Percentiles rank a stretch among this genome's conserved stretches.
phyloP scores from a whole-genome alignment of 1,140 invertebrate species.

The Rhyzopertha dominica region DNA sequence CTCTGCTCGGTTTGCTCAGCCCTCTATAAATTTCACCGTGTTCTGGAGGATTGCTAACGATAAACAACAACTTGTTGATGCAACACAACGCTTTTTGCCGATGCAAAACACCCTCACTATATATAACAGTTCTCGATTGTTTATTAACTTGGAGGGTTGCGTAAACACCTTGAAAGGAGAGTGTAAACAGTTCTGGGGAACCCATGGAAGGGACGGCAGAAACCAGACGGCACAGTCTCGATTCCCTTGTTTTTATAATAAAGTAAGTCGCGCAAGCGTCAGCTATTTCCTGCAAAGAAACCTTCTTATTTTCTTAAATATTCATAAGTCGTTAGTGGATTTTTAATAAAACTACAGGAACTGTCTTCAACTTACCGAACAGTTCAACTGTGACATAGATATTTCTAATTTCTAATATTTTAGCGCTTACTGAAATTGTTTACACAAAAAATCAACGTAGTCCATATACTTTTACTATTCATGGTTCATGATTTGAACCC shows the following conservation, averaged over 20 bases:
- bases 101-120: conserved; percentile 72
- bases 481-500: too few relatives aligned
- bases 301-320: too few relatives aligned
- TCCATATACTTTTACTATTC: too few relatives aligned
- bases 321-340: too few relatives aligned
- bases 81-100: conserved; percentile 59
- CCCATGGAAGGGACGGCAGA: conserved; percentile 77
- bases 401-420: too few relatives aligned
- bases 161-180: conserved; percentile 83
- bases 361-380: too few relatives aligned
- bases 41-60: conserved; percentile 52
- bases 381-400: too few relatives aligned
- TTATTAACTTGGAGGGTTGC: conserved; percentile 84
- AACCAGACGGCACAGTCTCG: conserved; percentile 80
- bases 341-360: too few relatives aligned
- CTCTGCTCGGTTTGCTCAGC: conserved; percentile 63
- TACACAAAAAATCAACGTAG: too few relatives aligned
- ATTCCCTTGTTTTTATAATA: conserved; percentile 74
- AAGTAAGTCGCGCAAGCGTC: conserved; percentile 34
- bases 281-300: too few relatives aligned
- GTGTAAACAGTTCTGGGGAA: conserved; percentile 75
- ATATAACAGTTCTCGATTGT: conserved; percentile 73
- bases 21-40: conserved; percentile 76
- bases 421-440: too few relatives aligned
- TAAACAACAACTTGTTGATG: conserved; percentile 50